phyloP scores from a whole-genome alignment of 2,888 invertebrate species.

The Luperina nickerlii region DNA sequence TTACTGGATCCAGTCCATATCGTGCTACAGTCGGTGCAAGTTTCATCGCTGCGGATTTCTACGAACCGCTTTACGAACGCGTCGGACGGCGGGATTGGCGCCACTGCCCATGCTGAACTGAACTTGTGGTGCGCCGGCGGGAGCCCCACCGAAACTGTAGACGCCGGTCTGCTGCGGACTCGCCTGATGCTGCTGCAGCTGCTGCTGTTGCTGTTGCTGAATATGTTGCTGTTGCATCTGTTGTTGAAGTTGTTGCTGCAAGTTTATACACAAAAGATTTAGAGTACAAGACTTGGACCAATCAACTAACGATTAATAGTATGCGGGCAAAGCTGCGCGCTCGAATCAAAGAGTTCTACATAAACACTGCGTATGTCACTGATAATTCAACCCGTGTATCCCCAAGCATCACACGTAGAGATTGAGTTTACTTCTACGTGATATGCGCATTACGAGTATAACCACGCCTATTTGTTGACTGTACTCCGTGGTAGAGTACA shows the following conservation, averaged over 20 bases:
- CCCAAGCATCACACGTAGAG: slow-evolving; percentile 12
- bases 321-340: slow-evolving; percentile 33
- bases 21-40: slow-evolving; percentile 30
- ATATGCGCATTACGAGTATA: neutral
- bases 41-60: slow-evolving; percentile 80
- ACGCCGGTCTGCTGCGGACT: slow-evolving; percentile 70
- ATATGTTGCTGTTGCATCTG: slow-evolving; percentile 47
- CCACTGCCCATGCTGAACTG: slow-evolving; percentile 84
- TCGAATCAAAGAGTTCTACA: slow-evolving; percentile 19
- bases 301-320: neutral
- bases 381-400: slow-evolving; percentile 27
- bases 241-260: slow-evolving; percentile 47
- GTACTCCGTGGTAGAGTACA: slow-evolving; percentile 11
- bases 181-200: slow-evolving; percentile 60
- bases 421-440: slow-evolving; percentile 25
- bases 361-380: slow-evolving; percentile 57
- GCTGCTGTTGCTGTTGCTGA: slow-evolving; percentile 59
- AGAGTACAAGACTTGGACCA: neutral
- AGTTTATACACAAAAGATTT: slow-evolving; percentile 22
- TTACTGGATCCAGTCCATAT: slow-evolving; percentile 58
- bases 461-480: slow-evolving; percentile 11
- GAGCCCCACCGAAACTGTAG: slow-evolving; percentile 76
- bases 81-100: slow-evolving; percentile 71
- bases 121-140: slow-evolving; percentile 70
- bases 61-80: slow-evolving; percentile 82